phyloP scores from a whole-genome alignment of 2,888 invertebrate genomes.

The Gortyna flavago region DNA sequence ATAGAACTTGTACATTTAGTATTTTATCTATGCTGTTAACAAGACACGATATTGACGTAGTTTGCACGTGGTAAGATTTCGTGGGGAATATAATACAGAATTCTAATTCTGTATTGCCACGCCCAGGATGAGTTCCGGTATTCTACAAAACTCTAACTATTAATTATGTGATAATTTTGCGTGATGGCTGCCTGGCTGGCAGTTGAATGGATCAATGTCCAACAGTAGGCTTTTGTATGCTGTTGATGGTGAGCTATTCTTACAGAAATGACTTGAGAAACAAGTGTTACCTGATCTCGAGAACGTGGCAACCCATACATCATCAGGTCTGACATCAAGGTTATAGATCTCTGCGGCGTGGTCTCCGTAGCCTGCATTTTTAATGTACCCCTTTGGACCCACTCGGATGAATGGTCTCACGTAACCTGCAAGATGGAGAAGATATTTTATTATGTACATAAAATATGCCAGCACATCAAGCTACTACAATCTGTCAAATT shows the following conservation, averaged over 20 bases:
- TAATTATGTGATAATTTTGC: background rate
- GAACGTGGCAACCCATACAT: constrained; percentile 76
- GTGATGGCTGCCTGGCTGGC: background rate
- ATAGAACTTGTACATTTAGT: no score
- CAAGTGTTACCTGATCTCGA: constrained; percentile 74
- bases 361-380: constrained; percentile 72
- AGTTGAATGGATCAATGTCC: background rate
- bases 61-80: no score
- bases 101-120: no score
- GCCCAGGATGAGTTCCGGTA: background rate
- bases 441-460: no score
- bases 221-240: background rate
- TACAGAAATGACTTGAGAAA: no score
- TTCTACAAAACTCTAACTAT: background rate
- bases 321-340: constrained; percentile 74
- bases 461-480: no score
- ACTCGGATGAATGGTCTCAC: constrained; percentile 74
- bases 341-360: constrained; percentile 76
- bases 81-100: no score
- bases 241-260: background rate
- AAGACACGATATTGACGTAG: no score
- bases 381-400: constrained; percentile 71
- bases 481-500: no score
- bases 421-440: constrained; percentile 67
- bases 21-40: no score